Evolutionary conservation across 2,888 invertebrate species (phyloP).

Genomic region (Orchesellides sinensis): DNA sequence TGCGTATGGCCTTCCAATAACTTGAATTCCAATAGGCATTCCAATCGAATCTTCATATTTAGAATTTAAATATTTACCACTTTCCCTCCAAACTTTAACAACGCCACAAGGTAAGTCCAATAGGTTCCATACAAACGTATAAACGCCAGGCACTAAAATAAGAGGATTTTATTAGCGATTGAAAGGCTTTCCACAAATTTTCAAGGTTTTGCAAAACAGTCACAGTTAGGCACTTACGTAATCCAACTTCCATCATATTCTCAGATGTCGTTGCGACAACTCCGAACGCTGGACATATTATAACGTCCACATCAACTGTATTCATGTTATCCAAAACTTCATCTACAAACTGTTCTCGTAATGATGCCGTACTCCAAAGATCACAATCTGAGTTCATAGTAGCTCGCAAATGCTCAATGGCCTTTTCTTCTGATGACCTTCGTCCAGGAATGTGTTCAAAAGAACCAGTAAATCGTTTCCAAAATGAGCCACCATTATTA

Average conservation of each 20-base stretch:
- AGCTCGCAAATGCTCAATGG: conserved; percentile 32
- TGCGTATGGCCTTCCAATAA: conserved; percentile 77
- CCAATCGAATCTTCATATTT: conserved; percentile 75
- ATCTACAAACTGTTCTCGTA: conserved; percentile 55
- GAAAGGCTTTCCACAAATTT: background rate
- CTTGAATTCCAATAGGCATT: conserved; percentile 77
- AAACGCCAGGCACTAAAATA: conserved; percentile 51
- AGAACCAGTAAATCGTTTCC: conserved; percentile 28
- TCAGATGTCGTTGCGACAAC: conserved; percentile 31
- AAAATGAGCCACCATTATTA: background rate
- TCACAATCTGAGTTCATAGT: conserved; percentile 55
- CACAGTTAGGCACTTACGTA: conserved; percentile 9
- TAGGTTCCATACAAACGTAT: conserved; percentile 64
- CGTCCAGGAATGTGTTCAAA: conserved; percentile 44
- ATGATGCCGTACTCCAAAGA: conserved; percentile 51
- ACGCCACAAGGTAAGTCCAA: conserved; percentile 67
- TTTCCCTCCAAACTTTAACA: conserved; percentile 65
- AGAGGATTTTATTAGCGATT: background rate
- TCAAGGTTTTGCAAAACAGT: background rate
- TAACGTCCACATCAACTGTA: conserved; percentile 56
- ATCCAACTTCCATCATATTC: conserved; percentile 19
- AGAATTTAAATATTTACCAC: conserved; percentile 41
- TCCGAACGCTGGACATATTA: conserved; percentile 65
- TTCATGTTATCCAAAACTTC: conserved; percentile 63
- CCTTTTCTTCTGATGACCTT: conserved; percentile 42